Conservation (phyloP, 2,888 invertebrate genomes). For the Plebejus melissa region DNA sequence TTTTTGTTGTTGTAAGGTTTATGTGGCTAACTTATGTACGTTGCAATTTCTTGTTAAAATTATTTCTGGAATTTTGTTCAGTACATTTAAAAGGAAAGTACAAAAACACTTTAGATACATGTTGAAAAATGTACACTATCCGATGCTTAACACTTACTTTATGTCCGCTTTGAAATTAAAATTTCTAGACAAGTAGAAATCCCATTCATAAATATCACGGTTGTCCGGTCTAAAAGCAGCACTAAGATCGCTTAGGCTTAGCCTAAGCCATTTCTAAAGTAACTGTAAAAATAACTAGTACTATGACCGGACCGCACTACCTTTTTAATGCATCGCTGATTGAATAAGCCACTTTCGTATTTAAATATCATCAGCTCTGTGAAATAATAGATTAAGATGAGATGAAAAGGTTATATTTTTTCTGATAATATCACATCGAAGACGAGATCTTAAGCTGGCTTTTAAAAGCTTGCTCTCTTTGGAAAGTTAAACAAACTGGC, state of each 20-base stretch:
- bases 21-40: too few species aligned
- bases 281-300: conserved; percentile 24
- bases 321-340: conserved; percentile 24
- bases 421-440: not conserved
- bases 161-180: conserved; percentile 18
- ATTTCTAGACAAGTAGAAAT: conserved; percentile 25
- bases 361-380: conserved; percentile 5
- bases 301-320: conserved; percentile 8
- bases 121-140: not conserved
- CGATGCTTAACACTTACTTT: not conserved
- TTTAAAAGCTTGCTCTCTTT: conserved; percentile 15
- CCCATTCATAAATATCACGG: conserved; percentile 26
- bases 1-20: not conserved
- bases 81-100: too few species aligned
- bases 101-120: not conserved
- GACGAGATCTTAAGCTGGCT: not conserved
- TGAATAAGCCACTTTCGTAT: conserved; percentile 15
- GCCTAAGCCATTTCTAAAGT: conserved; percentile 17
- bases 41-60: too few species aligned
- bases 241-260: conserved; percentile 19
- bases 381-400: not conserved
- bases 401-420: not conserved
- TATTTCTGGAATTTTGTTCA: too few species aligned
- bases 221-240: conserved; percentile 12
- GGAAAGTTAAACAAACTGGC: conserved; percentile 23